A percentile compares a stretch with the other conserved stretches of the same genome.
These are phyloP conservation scores for Timandra comae DNA, from an alignment of 2,888 invertebrate species.

Conservation along the genomic window DNA sequence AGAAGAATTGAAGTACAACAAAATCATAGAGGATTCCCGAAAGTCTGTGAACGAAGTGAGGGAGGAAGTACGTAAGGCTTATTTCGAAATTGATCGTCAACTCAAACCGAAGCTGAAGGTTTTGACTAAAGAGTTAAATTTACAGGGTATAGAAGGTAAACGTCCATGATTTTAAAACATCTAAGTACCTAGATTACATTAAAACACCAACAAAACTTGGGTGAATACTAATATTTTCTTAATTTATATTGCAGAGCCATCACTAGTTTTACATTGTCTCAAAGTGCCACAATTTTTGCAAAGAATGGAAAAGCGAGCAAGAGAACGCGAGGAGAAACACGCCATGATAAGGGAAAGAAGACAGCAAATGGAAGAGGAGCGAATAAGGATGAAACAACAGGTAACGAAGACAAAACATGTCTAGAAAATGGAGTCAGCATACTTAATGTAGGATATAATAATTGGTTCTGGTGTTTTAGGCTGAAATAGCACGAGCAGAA, in stretches of 20 bases:
- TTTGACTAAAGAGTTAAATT: conserved; percentile 63
- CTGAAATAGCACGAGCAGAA: conserved; percentile 66
- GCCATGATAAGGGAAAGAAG: conserved; percentile 66
- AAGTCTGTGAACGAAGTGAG: conserved; percentile 75
- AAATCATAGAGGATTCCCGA: conserved; percentile 80
- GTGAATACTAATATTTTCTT: neutral
- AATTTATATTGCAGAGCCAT: conserved; percentile 39
- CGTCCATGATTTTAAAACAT: too few species aligned
- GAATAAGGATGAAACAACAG: conserved; percentile 63
- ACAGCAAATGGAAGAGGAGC: conserved; percentile 67
- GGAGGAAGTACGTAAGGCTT: conserved; percentile 75
- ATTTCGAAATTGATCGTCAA: conserved; percentile 73
- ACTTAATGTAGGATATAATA: too few species aligned
- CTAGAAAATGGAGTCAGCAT: too few species aligned
- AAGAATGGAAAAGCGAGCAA: conserved; percentile 84
- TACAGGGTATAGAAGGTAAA: conserved; percentile 62
- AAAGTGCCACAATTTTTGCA: conserved; percentile 82
- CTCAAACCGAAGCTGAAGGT: conserved; percentile 76
- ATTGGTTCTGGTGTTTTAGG: too few species aligned
- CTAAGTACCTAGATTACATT: too few species aligned
- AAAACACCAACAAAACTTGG: too few species aligned
- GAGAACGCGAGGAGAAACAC: conserved; percentile 78
- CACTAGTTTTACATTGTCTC: conserved; percentile 62
- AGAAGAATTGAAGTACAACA: conserved; percentile 82
- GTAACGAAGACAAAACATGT: too few species aligned